These are phyloP conservation scores for Cheilosia scutellata DNA, from an alignment of 2,888 invertebrate genomes.

Conservation along the genomic window DNA sequence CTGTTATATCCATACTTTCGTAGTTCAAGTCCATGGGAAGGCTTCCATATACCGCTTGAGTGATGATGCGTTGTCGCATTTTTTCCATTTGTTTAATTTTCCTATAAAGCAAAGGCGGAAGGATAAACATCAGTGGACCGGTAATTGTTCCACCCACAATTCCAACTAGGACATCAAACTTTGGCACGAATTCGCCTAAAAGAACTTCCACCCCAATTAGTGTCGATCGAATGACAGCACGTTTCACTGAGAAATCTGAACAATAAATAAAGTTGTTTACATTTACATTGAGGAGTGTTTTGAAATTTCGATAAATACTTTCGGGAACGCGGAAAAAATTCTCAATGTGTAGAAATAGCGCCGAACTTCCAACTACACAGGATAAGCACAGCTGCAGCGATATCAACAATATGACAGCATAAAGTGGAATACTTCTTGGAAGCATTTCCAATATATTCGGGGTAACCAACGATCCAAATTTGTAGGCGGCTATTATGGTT, in stretches of 20 bases:
- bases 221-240: slow-evolving; percentile 89
- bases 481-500: slow-evolving; percentile 86
- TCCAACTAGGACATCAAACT: slow-evolving; percentile 94
- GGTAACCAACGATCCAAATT: slow-evolving; percentile 87
- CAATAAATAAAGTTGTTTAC: slow-evolving; percentile 66
- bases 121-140: slow-evolving; percentile 92
- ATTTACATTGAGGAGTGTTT: background rate
- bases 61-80: slow-evolving; percentile 80
- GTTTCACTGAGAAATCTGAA: slow-evolving; percentile 90
- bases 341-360: slow-evolving; percentile 93
- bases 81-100: slow-evolving; percentile 86
- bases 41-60: slow-evolving; percentile 82
- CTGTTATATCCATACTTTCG: slow-evolving; percentile 79
- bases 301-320: slow-evolving; percentile 72
- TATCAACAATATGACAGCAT: slow-evolving; percentile 89
- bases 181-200: slow-evolving; percentile 92
- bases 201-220: slow-evolving; percentile 89
- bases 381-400: slow-evolving; percentile 91
- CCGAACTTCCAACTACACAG: slow-evolving; percentile 91
- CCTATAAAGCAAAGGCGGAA: slow-evolving; percentile 92
- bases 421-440: slow-evolving; percentile 87
- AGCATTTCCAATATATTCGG: slow-evolving; percentile 89
- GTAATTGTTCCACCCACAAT: slow-evolving; percentile 93
- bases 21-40: slow-evolving; percentile 82
- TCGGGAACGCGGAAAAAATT: slow-evolving; percentile 89